A percentile compares a stretch with the other conserved stretches of the same genome.
Evolutionary conservation across 1,140 invertebrate genomes (phyloP).

Genomic region (Tribolium madens): DNA sequence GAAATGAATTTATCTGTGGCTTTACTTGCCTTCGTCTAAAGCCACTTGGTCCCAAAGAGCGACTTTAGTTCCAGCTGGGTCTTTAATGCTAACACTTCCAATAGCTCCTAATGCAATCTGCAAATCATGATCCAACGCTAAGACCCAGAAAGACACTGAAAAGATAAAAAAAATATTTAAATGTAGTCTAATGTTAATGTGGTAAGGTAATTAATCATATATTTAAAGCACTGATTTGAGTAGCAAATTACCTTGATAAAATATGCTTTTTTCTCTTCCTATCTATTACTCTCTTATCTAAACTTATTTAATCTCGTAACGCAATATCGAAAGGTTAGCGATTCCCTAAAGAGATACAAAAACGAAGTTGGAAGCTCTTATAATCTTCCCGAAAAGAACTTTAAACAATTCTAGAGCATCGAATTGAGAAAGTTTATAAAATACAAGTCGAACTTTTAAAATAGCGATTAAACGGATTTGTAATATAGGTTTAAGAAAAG

Average conservation of each 20-base stretch:
- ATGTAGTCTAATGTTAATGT: not conserved
- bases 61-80: constrained; percentile 73
- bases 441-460: constrained; percentile 42
- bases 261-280: not conserved
- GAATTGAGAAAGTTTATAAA: constrained; percentile 32
- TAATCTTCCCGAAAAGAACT: constrained; percentile 30
- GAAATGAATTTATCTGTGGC: not conserved
- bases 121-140: constrained; percentile 73
- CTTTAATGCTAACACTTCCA: constrained; percentile 71
- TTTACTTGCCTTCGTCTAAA: constrained; percentile 68
- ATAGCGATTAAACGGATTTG: constrained; percentile 38
- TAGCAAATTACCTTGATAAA: not conserved
- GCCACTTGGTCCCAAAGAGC: constrained; percentile 74
- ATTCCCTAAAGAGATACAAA: constrained; percentile 35
- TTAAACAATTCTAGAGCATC: constrained; percentile 40
- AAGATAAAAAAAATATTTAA: constrained; percentile 58
- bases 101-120: constrained; percentile 70
- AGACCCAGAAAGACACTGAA: constrained; percentile 74
- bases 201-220: constrained; percentile 10
- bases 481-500: constrained; percentile 1
- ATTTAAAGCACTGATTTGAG: not conserved
- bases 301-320: constrained; percentile 29
- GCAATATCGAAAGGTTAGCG: constrained; percentile 26
- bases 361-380: constrained; percentile 21
- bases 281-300: constrained; percentile 9